Evolutionary conservation across 2,888 invertebrate species (phyloP), one percentile per base, ranked within the genome.

Genomic region (Sturmia bella): DNA sequence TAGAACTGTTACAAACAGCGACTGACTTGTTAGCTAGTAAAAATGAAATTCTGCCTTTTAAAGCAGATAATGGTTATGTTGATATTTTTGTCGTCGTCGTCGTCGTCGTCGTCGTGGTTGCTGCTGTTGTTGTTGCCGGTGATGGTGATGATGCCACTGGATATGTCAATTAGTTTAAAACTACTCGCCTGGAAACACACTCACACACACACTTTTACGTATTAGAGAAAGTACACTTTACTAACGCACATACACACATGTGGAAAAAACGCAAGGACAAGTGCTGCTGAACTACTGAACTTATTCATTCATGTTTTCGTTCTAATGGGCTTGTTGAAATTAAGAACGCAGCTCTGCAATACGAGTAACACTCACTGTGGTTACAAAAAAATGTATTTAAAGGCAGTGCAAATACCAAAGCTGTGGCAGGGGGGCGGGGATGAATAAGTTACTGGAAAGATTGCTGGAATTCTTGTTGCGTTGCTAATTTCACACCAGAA

Each of bases 41-140:
- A 85, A 64, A 85, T 72, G 83, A 84, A 7, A 86, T 57, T 48
- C 37, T 21, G 37, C 17, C 17, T 56, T 48, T 50, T 75, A 48
- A 3, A 12, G 54, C 27, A 27, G 27, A 4, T 52, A 61, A 76
- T 68, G 50, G 59, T 76, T 61, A 52, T 17, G 45, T 52, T 13
- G 17, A 11, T 13, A 24, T 41, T 24, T 7, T 52, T 56, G 56
- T 13, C n/a, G n/a, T n/a, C n/a, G n/a, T n/a, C n/a, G n/a, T n/a
- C n/a, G n/a, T n/a, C n/a, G n/a, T n/a, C n/a, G n/a, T n/a, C n/a
- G n/a, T n/a, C n/a, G n/a, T n/a, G n/a, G n/a, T n/a, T n/a, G n/a
- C n/a, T n/a, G n/a, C n/a, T n/a, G n/a, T n/a, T 70, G 15, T 21
- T 48, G 57, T 59, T 72, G 52, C 52, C n/a, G n/a, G 21, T 17